phyloP scores from a whole-genome alignment of 1,140 invertebrate genomes.

The Prorops nasuta region DNA sequence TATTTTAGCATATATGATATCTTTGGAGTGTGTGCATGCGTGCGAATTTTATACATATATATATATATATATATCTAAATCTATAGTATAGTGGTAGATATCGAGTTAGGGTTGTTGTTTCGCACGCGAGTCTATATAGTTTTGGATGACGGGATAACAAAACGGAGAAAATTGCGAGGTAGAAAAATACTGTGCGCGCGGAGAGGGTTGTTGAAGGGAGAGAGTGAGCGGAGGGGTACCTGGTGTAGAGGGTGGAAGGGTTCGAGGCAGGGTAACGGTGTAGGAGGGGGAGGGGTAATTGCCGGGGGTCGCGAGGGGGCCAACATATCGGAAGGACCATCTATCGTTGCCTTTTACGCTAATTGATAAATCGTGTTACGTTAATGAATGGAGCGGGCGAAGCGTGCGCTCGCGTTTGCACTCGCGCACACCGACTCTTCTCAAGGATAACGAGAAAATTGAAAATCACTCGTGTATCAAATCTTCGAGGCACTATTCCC shows the following conservation, averaged over 20 bases:
- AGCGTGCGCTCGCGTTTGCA: conserved; percentile 18
- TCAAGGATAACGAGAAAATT: conserved; percentile 44
- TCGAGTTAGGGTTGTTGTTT: too few relatives aligned
- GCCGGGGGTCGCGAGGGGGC: conserved; percentile 29
- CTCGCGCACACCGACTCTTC: not conserved
- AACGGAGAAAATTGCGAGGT: conserved; percentile 2
- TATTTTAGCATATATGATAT: too few relatives aligned
- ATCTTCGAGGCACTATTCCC: conserved; percentile 16
- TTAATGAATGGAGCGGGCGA: conserved; percentile 47
- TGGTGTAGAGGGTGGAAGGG: too few relatives aligned
- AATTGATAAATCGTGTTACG: conserved; percentile 59
- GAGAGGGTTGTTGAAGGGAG: not conserved
- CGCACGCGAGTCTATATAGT: too few relatives aligned
- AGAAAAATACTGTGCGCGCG: not conserved
- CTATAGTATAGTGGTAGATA: too few relatives aligned
- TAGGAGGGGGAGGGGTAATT: conserved; percentile 13
- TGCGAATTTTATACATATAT: too few relatives aligned
- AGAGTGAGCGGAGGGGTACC: conserved; percentile 12
- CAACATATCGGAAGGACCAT: conserved; percentile 54
- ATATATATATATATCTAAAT: too few relatives aligned
- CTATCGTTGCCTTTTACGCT: conserved; percentile 57
- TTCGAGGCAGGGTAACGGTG: too few relatives aligned
- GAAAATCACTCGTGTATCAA: conserved; percentile 35
- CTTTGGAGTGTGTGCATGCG: too few relatives aligned
- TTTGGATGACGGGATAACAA: not conserved